Evolutionary conservation across 1,140 invertebrate species (phyloP).

Genomic region (Cydia fagiglandana): DNA sequence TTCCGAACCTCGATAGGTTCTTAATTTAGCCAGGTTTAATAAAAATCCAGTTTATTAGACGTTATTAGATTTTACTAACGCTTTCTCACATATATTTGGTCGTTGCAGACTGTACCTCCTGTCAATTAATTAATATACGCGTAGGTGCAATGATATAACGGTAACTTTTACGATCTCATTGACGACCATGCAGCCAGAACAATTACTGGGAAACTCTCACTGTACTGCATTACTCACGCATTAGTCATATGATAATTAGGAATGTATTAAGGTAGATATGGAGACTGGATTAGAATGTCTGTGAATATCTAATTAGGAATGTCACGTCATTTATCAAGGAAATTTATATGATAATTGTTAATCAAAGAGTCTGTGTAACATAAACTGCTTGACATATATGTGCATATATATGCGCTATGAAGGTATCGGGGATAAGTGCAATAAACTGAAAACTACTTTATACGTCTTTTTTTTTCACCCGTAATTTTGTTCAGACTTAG

Average conservation of each 20-base stretch:
- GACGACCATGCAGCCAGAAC: neutral
- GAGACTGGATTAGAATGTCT: constrained; percentile 17
- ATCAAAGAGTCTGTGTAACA: too few species aligned
- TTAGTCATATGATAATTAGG: constrained; percentile 18
- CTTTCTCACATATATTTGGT: too few species aligned
- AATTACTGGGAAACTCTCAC: constrained; percentile 18
- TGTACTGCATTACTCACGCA: neutral
- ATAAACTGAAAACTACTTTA: too few species aligned
- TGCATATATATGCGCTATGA: too few species aligned
- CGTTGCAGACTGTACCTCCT: neutral
- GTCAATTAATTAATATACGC: constrained; percentile 1
- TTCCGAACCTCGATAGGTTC: too few species aligned
- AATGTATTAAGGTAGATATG: neutral
- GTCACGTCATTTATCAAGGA: neutral
- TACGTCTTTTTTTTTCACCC: too few species aligned
- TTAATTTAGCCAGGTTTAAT: too few species aligned
- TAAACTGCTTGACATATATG: too few species aligned
- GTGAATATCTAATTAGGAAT: neutral
- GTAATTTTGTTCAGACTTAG: too few species aligned
- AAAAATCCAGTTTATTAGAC: too few species aligned
- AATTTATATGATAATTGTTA: neutral
- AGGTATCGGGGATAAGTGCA: too few species aligned
- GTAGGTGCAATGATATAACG: constrained; percentile 15
- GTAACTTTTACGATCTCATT: neutral
- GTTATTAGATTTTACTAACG: neutral